Percentiles rank a stretch among this genome's conserved stretches.
Evolutionary conservation across 2,888 invertebrate species (phyloP).

Genomic region (Cyrtodaria siliqua): DNA sequence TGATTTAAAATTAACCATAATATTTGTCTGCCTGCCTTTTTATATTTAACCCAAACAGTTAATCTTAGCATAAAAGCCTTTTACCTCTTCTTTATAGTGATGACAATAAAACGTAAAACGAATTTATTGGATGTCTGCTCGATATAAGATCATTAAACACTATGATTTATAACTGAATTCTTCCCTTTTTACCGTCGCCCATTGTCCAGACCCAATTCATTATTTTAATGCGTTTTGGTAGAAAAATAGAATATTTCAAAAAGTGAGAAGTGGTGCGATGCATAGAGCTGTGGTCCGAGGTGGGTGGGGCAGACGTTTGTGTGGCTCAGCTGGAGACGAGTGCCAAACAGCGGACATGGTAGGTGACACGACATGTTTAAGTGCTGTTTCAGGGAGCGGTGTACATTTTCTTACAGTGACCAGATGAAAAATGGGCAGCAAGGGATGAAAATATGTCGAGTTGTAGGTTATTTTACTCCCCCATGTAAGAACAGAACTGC

Average conservation of each 20-base stretch:
- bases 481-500: no score
- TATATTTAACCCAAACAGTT: slow-evolving; percentile 6
- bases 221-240: slow-evolving; percentile 48
- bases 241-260: slow-evolving; percentile 22
- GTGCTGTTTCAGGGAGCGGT: slow-evolving; percentile 1
- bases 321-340: slow-evolving; percentile 25
- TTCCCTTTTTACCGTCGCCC: slow-evolving; percentile 10
- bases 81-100: neutral
- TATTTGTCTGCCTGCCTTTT: slow-evolving; percentile 20
- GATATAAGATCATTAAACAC: slow-evolving; percentile 25
- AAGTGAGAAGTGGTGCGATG: slow-evolving; percentile 7
- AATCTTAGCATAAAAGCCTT: neutral
- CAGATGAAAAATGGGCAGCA: no score
- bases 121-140: slow-evolving; percentile 26
- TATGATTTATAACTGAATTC: slow-evolving; percentile 33
- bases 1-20: slow-evolving; percentile 26
- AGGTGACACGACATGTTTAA: slow-evolving; percentile 31
- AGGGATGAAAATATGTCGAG: no score
- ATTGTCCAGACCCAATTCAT: slow-evolving; percentile 43
- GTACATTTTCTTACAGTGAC: no score
- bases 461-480: no score
- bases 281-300: neutral
- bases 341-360: slow-evolving; percentile 23
- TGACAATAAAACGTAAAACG: slow-evolving; percentile 11
- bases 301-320: slow-evolving; percentile 1